Conservation (phyloP, 30 jellyfish, hydroid and myxozoan species). For the Catostylus mosaicus region DNA sequence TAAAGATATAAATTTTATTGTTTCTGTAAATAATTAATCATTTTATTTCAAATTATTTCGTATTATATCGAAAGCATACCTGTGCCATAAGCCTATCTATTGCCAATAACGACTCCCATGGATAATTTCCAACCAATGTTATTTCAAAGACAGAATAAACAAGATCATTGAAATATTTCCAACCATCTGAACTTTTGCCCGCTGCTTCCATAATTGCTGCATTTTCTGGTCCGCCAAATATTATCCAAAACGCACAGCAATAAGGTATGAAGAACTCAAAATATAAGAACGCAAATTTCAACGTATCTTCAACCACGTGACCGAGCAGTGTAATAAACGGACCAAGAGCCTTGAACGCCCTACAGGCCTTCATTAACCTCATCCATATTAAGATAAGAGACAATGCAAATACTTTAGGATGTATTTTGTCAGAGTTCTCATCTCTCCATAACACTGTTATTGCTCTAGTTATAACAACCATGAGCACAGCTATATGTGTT, state of each 20-base stretch:
- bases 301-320: conserved; percentile 96
- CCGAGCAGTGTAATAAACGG: conserved; percentile 98
- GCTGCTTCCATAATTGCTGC: conserved; percentile 81
- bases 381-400: conserved; percentile 92
- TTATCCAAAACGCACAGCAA: conserved; percentile 99
- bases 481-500: conserved; percentile 75
- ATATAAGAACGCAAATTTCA: conserved; percentile 92
- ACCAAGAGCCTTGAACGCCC: conserved; percentile 93
- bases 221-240: conserved; percentile 94
- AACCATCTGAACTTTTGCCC: conserved; percentile 74
- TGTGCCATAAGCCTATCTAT: conserved; percentile 96
- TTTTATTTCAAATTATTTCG: no score
- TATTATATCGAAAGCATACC: conserved; percentile 5
- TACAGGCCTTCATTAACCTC: conserved; percentile 94
- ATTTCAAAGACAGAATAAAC: conserved; percentile 91
- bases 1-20: no score
- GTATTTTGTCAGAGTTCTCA: conserved; percentile 62
- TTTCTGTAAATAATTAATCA: no score
- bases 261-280: conserved; percentile 98
- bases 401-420: conserved; percentile 86
- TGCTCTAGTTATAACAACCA: conserved; percentile 88
- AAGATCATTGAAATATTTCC: conserved; percentile 87
- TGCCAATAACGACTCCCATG: conserved; percentile 83
- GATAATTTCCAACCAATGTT: conserved; percentile 95
- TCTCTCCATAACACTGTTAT: conserved; percentile 67